Evolutionary conservation across 2,797 vertebrate species (phyloP).

Genomic region (Megaceryle alcyon): DNA sequence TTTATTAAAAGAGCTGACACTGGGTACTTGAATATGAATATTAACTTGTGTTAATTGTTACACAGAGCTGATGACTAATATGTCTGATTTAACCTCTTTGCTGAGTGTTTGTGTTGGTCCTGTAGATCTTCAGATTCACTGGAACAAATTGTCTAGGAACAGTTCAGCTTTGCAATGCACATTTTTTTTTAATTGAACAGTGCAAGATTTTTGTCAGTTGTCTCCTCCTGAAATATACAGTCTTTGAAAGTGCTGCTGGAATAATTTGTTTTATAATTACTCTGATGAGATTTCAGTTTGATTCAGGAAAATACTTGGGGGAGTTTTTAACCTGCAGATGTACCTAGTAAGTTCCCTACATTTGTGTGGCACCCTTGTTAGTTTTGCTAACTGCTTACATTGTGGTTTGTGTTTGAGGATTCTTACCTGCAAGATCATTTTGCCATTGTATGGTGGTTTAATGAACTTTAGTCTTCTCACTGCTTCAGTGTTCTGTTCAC

Average conservation of each 20-base stretch:
- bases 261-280: not conserved
- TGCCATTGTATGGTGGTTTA: not conserved
- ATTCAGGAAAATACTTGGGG: not conserved
- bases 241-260: not conserved
- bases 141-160: not conserved
- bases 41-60: not conserved
- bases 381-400: not conserved
- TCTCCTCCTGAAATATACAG: not conserved
- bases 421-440: not conserved
- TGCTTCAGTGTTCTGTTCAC: too few relatives aligned
- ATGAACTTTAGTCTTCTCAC: not conserved
- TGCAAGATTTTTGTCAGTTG: conserved; percentile 36
- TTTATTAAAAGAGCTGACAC: not conserved
- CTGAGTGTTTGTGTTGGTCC: not conserved
- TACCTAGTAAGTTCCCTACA: not conserved
- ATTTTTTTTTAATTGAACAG: not conserved
- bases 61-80: not conserved
- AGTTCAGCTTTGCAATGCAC: not conserved
- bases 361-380: not conserved
- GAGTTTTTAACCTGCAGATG: conserved; percentile 25
- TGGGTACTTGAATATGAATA: not conserved
- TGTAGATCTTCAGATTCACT: not conserved
- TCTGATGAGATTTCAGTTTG: not conserved
- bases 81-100: not conserved
- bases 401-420: conserved; percentile 21